Evolutionary conservation across 2,888 invertebrate species (phyloP), one percentile per base, ranked within the genome.

Genomic region (Neocrepidodera transversa): DNA sequence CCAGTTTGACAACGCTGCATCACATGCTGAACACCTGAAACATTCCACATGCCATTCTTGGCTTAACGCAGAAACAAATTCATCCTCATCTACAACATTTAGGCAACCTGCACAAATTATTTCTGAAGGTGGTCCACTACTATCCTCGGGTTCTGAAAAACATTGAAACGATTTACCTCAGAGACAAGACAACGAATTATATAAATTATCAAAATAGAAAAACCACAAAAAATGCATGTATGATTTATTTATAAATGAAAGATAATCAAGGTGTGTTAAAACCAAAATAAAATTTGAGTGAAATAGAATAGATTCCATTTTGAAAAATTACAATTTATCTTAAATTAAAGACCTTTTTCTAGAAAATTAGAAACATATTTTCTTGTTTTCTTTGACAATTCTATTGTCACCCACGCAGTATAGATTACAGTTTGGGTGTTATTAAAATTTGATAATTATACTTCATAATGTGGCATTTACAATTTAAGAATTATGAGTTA

Each of bases 21-120:
- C 92, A 77, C 96, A 96, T 0, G 91, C 93, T 10, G 94, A 93
- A 80, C 96, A 95, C 77, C 95, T 93, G 79, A 94, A 94, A 76
- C 94, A 94, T 76, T 93, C 93, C 77, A 88, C 86, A 77, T 94
- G 94, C 93, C 93, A 94, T 78, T 91, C 90, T 76, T 92, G 91
- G 64, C 87, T 88, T 65, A 93, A 82, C 8, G 93, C 93, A 62
- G 90, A 88, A 60, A 93, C 86, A 76, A 88, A 90, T 75, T 93
- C 92, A 70, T 89, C 88, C 67, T 88, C 88, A 11, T 88, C 87
- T 32, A 91, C 84, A 47, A 85, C 81, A 75, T 91, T 91, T 65
- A 91, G 80, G 78, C 92, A 92, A 52, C 90, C 89, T 17, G 90
- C 87, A 77, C 92, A 92, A 58, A 66, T 62, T 32, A 64, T 66